Evolutionary conservation across 2,888 invertebrate genomes (phyloP).

Genomic region (Acronicta leporina): DNA sequence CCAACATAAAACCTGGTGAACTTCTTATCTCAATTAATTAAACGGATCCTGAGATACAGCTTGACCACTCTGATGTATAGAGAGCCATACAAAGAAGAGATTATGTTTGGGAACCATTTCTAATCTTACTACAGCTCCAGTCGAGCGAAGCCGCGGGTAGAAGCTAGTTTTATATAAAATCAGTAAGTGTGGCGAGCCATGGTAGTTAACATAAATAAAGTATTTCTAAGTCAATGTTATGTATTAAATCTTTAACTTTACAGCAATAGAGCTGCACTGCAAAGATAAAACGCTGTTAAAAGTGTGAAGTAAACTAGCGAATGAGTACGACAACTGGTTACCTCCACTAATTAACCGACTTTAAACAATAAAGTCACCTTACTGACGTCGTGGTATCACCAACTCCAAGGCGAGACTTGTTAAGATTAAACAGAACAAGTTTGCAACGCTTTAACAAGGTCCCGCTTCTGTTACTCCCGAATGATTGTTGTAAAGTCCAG

Average conservation of each 20-base stretch:
- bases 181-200: conserved; percentile 25
- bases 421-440: conserved; percentile 76
- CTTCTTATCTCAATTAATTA: too few relatives aligned
- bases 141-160: too few relatives aligned
- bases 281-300: conserved; percentile 34
- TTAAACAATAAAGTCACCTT: conserved; percentile 65
- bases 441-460: conserved; percentile 75
- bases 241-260: conserved; percentile 32
- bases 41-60: too few relatives aligned
- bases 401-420: conserved; percentile 66
- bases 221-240: conserved; percentile 21
- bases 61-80: too few relatives aligned
- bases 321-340: conserved; percentile 33
- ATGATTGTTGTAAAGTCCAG: conserved; percentile 76
- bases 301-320: conserved; percentile 41
- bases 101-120: too few relatives aligned
- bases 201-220: conserved; percentile 33
- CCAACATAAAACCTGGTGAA: too few relatives aligned
- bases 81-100: too few relatives aligned
- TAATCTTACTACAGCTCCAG: too few relatives aligned
- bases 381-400: conserved; percentile 62
- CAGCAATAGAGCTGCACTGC: conserved; percentile 40
- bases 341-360: conserved; percentile 61
- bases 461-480: conserved; percentile 69
- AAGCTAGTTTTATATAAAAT: too few relatives aligned